Evolutionary conservation across 2,797 vertebrate genomes (phyloP).

Genomic region (Gymnothorax reevesii): DNA sequence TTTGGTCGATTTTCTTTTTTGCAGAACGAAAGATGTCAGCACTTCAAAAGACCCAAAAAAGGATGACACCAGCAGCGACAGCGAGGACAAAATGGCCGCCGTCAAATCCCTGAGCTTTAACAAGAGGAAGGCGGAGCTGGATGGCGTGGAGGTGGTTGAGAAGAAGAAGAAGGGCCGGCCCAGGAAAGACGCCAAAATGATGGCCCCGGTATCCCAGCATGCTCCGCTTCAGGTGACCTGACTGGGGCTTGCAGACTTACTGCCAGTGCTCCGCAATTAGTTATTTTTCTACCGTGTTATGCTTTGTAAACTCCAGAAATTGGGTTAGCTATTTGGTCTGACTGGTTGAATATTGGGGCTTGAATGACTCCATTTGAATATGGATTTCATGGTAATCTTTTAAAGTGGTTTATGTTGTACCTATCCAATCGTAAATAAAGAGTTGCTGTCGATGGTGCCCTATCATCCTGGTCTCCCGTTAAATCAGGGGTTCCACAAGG

Average conservation of each 20-base stretch:
- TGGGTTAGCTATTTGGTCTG: no score
- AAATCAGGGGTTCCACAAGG: no score
- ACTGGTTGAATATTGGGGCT: no score
- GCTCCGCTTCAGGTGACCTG: conserved; percentile 74
- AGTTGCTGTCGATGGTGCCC: no score
- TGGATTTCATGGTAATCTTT: no score
- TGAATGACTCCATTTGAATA: no score
- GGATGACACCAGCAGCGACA: conserved; percentile 96
- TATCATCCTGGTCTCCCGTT: no score
- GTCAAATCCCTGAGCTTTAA: conserved; percentile 77
- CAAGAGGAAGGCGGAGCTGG: conserved; percentile 87
- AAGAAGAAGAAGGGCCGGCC: conserved; percentile 96
- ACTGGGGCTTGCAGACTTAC: background rate
- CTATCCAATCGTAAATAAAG: no score
- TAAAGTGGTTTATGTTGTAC: no score
- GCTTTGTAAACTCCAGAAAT: no score
- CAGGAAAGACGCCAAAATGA: conserved; percentile 86
- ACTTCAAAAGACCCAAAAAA: conserved; percentile 81
- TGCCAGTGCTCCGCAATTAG: background rate
- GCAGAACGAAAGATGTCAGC: conserved; percentile 81
- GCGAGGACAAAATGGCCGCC: conserved; percentile 86
- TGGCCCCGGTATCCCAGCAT: conserved; percentile 72
- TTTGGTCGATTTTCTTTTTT: background rate
- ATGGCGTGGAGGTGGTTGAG: conserved; percentile 86
- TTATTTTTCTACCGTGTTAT: no score